phyloP scores from a whole-genome alignment of 1,140 invertebrate species.

The Conus betulinus region DNA sequence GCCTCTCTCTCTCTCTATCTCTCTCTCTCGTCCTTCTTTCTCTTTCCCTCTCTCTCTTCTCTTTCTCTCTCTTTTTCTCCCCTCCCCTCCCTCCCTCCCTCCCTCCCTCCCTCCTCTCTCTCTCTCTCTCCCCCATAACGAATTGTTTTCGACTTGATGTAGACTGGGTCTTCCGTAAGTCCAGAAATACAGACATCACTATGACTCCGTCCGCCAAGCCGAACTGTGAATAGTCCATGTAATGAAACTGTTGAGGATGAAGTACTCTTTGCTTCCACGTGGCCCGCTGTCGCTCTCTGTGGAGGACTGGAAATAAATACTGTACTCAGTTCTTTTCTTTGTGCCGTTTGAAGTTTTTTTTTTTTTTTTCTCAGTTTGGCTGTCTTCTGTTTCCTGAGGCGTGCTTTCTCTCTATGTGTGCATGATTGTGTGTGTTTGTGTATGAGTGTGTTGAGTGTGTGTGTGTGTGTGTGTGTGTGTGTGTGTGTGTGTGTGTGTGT shows the following conservation, averaged over 20 bases:
- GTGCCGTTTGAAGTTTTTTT: neutral
- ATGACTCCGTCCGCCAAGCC: no score
- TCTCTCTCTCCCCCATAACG: neutral
- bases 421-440: neutral
- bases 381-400: no score
- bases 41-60: neutral
- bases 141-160: neutral
- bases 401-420: neutral
- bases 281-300: no score
- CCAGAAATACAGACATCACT: no score
- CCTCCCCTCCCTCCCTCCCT: neutral
- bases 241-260: no score
- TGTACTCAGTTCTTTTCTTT: no score
- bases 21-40: neutral
- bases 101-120: neutral
- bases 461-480: constrained; percentile 14
- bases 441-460: neutral
- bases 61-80: neutral
- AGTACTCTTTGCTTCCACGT: no score
- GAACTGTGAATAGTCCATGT: no score
- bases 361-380: neutral
- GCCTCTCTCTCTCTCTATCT: neutral
- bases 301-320: no score
- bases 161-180: no score
- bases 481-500: constrained; percentile 16